Base-by-base conservation (phyloP, 2,113 vertebrate species). In the Harpagus bidentatus region DNA sequence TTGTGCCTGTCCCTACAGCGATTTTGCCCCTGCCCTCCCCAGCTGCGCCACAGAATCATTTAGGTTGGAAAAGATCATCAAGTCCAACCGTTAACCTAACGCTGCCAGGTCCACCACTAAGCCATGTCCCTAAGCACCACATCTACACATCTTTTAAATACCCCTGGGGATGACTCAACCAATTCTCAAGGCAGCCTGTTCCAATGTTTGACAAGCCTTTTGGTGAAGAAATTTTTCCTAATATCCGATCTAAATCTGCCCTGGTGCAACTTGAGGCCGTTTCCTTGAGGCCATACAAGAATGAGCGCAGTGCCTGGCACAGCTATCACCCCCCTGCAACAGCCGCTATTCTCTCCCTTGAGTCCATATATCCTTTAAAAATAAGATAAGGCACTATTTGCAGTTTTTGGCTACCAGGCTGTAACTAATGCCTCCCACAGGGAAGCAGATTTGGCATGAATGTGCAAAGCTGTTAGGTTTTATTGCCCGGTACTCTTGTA, bases 211-310 rank as follows among this genome's bases (percentile, higher is more conserved):
- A 82, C 43, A 70, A 11, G 32, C 31, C 23, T 7, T 32, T 26
- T 2, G 5, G 38, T 6, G 19, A 38, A n/a, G 29, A 19, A 65
- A 42, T 38, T 14, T 7, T 43, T 29, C 36, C 62, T 17, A 42
- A 16, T 10, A 25, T 16, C 34, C 58, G 28, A 21, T 3, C 16
- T 58, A 43, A 84, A 58, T 7, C 11, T 72, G 11, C 38, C 36
- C 1, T 10, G 31, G 47, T 0, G 2, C 42, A 65, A 31, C 18
- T 1, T 26, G 36, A 43, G 26, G 21, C 50, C 0, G 0, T 10
- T n/a, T 73, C 25, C 67, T 20, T 42, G n/a, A 76, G 67, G 52
- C 20, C 34, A 9, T 0, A 25, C 15, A 19, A 42, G 50, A 50
- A 47, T 0, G 1, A 74, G 42, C 5, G 47, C 62, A 88, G 36